These are phyloP conservation scores for Tethya wilhelma DNA, from an alignment of 37 sponge, comb jelly and placozoan species.

Conservation along the genomic window DNA sequence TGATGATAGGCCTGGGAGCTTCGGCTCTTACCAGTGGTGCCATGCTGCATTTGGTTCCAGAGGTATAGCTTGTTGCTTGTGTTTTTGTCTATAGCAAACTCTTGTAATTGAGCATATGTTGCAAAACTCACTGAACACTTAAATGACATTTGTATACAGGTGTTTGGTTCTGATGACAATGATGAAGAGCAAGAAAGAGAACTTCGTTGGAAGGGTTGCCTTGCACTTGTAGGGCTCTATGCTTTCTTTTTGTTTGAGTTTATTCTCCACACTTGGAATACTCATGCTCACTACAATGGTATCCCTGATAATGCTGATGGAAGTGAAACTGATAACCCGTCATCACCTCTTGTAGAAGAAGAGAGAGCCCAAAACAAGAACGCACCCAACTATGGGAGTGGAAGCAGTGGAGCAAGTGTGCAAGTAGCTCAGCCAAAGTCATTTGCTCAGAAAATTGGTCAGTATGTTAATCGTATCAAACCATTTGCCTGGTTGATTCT, in stretches of 20 bases:
- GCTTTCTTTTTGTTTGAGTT: slow-evolving; percentile 77
- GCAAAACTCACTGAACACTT: no score
- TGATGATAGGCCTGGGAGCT: slow-evolving; percentile 68
- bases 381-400: no score
- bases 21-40: slow-evolving; percentile 78
- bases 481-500: slow-evolving; percentile 71
- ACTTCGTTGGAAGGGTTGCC: slow-evolving; percentile 56
- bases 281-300: slow-evolving; percentile 33
- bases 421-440: no score
- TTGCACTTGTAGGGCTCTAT: slow-evolving; percentile 48
- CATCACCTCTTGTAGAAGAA: no score
- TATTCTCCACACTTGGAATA: slow-evolving; percentile 37
- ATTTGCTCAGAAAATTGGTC: neutral
- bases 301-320: no score
- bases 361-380: no score
- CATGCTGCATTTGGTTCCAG: slow-evolving; percentile 74
- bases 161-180: slow-evolving; percentile 51
- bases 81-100: no score
- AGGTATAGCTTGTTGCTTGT: slow-evolving; percentile 69
- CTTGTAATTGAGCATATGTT: no score
- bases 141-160: no score
- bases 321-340: no score
- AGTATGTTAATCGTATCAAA: slow-evolving; percentile 17
- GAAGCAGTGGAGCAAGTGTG: no score
- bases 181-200: neutral